Base-by-base conservation (phyloP, 2,888 invertebrate species). In the Allolobophora icterica region DNA sequence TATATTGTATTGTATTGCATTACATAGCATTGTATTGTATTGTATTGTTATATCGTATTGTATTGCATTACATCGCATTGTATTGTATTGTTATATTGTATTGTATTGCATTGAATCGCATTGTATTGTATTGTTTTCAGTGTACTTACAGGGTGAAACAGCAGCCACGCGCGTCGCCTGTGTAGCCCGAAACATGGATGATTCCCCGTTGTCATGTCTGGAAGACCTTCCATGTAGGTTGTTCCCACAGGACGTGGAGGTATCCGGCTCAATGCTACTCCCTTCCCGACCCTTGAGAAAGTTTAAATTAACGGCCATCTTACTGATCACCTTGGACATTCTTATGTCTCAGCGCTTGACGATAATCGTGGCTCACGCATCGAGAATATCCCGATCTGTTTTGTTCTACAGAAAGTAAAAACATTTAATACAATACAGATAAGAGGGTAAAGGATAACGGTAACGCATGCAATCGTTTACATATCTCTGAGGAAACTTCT, bases 251-350 rank as follows among this genome's bases (percentile, higher is more conserved):
- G 71, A 71, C 4, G 87, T 15, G 87, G 87, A 19, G 91, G 8
- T 38, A 15, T 90, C 42, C 40, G 38, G 83, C 33, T n/a, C 6
- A 33, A 24, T 38, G 38, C 87, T 87, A 19, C 38, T 35, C 17
- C 38, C 87, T 87, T 35, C 87, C 0, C 87, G 34, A 35, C 87
- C 38, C 87, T 87, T 34, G 2, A 87, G 87, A 87, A 35, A 35
- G 87, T 30, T n/a, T n/a, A 87, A 35, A 33, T 34, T 35, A 87
- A 87, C 34, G 38, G 87, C 35, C 87, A 87, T 87, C 87, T 35
- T 87, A 30, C 87, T 87, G 17, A 87, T 34, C 34, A 87, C 87
- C 87, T 87, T 87, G 5, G 87, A 87, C 87, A 34, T 87, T 19
- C 21, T 45, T 45, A 6, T 15, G n/a, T 87, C 87, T 87, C 87